Percentiles rank a stretch among this genome's conserved stretches.
Evolutionary conservation across 2,888 invertebrate genomes (phyloP).

Genomic region (Hymenopus coronatus): DNA sequence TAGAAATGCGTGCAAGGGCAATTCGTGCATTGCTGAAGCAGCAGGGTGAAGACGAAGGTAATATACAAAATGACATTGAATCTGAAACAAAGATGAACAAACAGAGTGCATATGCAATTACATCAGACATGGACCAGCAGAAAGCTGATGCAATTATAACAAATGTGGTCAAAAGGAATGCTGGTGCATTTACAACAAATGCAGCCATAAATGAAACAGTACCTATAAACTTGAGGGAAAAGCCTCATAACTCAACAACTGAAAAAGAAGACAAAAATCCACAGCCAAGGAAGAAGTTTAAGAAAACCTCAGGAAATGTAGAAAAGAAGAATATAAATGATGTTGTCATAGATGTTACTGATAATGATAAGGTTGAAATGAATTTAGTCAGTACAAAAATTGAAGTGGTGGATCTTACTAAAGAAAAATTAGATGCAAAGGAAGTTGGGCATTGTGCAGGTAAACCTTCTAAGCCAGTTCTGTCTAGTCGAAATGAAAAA

Average conservation of each 20-base stretch:
- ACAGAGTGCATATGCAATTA: not conserved
- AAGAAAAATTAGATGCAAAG: not conserved
- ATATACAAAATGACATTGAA: no score
- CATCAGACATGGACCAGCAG: not conserved
- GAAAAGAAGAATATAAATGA: not conserved
- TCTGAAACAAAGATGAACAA: no score
- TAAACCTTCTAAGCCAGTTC: no score
- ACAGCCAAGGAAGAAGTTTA: not conserved
- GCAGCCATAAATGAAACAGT: no score
- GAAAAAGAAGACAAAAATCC: no score
- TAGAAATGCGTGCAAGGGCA: slow-evolving; percentile 27
- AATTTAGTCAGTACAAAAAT: not conserved
- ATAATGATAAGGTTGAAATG: not conserved
- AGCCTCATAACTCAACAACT: no score
- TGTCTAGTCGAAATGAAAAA: not conserved
- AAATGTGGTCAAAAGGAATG: not conserved
- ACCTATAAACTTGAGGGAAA: no score
- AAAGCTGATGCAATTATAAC: not conserved
- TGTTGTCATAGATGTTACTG: not conserved
- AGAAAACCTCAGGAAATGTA: not conserved
- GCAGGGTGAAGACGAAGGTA: not conserved
- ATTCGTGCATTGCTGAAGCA: slow-evolving; percentile 23
- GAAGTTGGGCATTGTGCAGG: not conserved
- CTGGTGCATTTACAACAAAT: no score
- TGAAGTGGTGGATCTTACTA: not conserved